Conservation (phyloP, 2,888 invertebrate species). For the Andrena dorsata region DNA sequence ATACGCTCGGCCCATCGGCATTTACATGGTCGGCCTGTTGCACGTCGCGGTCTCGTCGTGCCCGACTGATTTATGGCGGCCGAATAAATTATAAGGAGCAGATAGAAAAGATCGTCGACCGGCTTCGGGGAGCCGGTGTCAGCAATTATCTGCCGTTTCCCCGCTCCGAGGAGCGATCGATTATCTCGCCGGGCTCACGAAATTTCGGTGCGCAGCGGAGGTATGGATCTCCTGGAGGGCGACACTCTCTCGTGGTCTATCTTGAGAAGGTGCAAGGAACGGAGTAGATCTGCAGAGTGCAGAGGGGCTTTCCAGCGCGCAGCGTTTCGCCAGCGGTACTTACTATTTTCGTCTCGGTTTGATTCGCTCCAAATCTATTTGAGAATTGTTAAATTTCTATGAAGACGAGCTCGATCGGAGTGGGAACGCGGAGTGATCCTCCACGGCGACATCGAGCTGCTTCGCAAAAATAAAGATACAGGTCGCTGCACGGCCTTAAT, state of each 20-base stretch:
- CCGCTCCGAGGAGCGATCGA: conserved; percentile 39
- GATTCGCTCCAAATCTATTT: too few relatives aligned
- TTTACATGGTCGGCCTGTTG: conserved; percentile 74
- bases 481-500: conserved; percentile 26
- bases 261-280: neutral
- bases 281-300: too few relatives aligned
- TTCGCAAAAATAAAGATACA: neutral
- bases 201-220: conserved; percentile 34
- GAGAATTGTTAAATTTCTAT: neutral
- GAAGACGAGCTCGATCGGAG: neutral
- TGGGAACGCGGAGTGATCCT: neutral
- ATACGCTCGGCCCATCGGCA: conserved; percentile 60
- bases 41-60: conserved; percentile 64
- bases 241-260: neutral
- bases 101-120: conserved; percentile 65
- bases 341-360: too few relatives aligned
- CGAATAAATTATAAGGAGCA: conserved; percentile 73
- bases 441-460: conserved; percentile 2
- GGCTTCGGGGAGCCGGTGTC: conserved; percentile 50
- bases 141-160: conserved; percentile 55
- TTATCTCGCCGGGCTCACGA: conserved; percentile 44
- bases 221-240: conserved; percentile 4
- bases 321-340: too few relatives aligned
- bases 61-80: conserved; percentile 69
- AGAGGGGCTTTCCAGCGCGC: too few relatives aligned